Percentiles rank a stretch among this genome's conserved stretches.
Conservation (phyloP, 2,888 invertebrate species). For the Morinoia aosen region DNA sequence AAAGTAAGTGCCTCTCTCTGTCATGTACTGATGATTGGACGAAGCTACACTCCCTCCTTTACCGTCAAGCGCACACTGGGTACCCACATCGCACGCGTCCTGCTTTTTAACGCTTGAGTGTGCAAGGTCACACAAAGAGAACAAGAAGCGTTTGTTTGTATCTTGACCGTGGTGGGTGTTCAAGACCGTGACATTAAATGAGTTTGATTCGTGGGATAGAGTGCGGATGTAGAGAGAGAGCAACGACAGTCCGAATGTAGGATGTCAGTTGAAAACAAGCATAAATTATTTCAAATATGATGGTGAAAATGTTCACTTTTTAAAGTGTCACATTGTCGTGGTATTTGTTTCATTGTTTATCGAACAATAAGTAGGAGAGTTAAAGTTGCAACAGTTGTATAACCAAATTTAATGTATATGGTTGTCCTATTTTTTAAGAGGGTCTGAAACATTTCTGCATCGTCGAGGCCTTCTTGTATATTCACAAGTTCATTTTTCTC, state of each 20-base stretch:
- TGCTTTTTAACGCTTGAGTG: neutral
- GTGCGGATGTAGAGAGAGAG: neutral
- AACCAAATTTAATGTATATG: too few species aligned
- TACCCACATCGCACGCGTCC: neutral
- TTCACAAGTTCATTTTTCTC: too few species aligned
- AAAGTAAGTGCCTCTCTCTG: neutral
- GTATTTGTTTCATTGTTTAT: neutral
- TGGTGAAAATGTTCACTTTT: neutral
- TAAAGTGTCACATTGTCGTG: neutral
- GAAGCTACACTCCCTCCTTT: neutral
- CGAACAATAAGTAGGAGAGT: neutral
- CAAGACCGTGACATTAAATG: slow-evolving; percentile 21
- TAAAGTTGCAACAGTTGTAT: too few species aligned
- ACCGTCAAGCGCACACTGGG: neutral
- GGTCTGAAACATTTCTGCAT: too few species aligned
- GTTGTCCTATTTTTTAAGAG: too few species aligned
- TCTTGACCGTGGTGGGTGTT: slow-evolving; percentile 24
- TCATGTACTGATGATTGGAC: neutral
- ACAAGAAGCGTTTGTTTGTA: slow-evolving; percentile 15
- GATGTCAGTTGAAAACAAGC: neutral
- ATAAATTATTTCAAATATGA: neutral
- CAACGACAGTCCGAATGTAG: neutral
- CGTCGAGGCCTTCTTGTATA: too few species aligned
- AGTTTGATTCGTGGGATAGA: neutral
- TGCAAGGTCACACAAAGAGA: neutral